phyloP scores from a whole-genome alignment of 2,797 vertebrate species.

The Sphenopsis melanotis region DNA sequence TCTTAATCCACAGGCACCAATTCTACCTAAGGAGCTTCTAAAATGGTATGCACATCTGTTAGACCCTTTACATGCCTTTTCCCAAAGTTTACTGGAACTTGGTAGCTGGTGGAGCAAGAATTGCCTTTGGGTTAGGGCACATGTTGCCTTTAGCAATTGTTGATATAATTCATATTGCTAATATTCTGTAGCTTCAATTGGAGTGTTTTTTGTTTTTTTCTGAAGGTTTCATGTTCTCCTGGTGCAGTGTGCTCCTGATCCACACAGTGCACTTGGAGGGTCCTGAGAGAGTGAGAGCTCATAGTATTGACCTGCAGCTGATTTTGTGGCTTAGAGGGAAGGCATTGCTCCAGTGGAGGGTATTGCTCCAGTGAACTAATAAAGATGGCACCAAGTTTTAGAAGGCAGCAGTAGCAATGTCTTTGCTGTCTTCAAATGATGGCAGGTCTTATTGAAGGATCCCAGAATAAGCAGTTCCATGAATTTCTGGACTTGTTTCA shows the following conservation, averaged over 20 bases:
- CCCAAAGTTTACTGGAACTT: neutral
- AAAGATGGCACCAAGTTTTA: neutral
- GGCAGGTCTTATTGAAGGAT: neutral
- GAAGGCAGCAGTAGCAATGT: neutral
- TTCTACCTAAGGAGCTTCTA: neutral
- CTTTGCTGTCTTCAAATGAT: neutral
- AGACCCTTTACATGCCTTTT: neutral
- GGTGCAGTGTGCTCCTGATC: neutral
- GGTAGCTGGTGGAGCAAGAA: neutral
- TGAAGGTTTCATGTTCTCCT: neutral
- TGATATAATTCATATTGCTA: neutral
- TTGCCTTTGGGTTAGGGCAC: neutral
- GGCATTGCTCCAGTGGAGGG: neutral
- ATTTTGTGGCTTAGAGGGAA: neutral
- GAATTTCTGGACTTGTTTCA: neutral
- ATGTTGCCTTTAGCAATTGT: neutral
- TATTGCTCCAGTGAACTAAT: neutral
- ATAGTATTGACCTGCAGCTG: neutral
- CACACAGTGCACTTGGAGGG: neutral
- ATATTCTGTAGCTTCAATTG: neutral
- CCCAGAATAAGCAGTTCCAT: neutral
- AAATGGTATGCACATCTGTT: neutral
- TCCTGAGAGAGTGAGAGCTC: neutral
- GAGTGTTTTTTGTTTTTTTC: neutral
- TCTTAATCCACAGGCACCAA: neutral